phyloP scores from a whole-genome alignment of 2,113 vertebrate species.

The Phalacrocorax carbo region DNA sequence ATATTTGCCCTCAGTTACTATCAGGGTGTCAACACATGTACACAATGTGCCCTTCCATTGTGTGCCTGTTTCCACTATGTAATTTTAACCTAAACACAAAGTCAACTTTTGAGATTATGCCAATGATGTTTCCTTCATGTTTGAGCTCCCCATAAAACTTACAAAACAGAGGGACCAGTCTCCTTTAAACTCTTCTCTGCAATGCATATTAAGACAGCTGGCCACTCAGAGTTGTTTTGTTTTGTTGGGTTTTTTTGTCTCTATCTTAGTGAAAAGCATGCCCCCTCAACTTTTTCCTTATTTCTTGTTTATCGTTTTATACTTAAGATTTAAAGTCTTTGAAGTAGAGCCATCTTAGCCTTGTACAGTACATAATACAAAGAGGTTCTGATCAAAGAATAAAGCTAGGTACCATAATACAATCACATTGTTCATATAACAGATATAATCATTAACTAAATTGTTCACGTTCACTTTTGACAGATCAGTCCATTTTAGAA shows the following conservation, averaged over 20 bases:
- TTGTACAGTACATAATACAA: not conserved
- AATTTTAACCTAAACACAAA: not conserved
- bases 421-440: not conserved
- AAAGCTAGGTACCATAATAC: not conserved
- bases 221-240: not conserved
- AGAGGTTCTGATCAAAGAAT: not conserved
- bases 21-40: not conserved
- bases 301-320: not conserved
- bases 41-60: not conserved
- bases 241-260: not conserved
- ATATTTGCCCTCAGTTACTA: not conserved
- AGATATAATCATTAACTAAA: not conserved
- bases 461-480: not conserved
- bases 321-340: not conserved
- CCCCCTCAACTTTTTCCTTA: not conserved
- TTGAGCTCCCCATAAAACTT: not conserved
- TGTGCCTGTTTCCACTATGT: not conserved
- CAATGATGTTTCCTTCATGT: not conserved
- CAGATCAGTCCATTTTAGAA: not conserved
- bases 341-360: not conserved
- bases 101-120: not conserved
- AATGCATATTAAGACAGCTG: not conserved
- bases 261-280: not conserved
- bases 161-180: not conserved
- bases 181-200: not conserved